Evolutionary conservation across 2,797 vertebrate species (phyloP).

Genomic region (Parauchenoglanis ngamensis): DNA sequence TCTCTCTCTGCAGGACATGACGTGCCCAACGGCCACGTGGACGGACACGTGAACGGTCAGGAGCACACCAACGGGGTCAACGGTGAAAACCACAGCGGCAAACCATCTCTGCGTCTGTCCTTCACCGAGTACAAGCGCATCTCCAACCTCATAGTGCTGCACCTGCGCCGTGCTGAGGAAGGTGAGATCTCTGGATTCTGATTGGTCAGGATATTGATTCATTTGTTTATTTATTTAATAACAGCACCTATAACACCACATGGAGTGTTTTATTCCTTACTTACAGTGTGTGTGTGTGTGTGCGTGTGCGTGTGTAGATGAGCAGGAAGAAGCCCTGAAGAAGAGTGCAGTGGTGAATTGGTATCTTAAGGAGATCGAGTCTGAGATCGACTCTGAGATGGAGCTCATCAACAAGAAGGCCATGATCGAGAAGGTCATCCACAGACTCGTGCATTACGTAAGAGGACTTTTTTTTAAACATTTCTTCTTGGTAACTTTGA

Average conservation of each 20-base stretch:
- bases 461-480: constrained; percentile 48
- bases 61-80: constrained; percentile 68
- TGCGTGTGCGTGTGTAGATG: constrained; percentile 71
- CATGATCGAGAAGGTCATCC: constrained; percentile 95
- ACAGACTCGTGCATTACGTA: constrained; percentile 94
- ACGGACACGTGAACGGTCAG: constrained; percentile 70
- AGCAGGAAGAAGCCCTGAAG: constrained; percentile 88
- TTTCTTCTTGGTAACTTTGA: not conserved
- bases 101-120: constrained; percentile 84
- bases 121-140: constrained; percentile 91
- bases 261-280: not conserved
- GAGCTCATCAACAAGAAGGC: constrained; percentile 92
- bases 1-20: constrained; percentile 72
- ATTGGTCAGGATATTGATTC: not conserved
- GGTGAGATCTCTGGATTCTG: constrained; percentile 68
- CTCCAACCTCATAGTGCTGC: constrained; percentile 93
- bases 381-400: constrained; percentile 96
- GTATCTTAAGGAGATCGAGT: constrained; percentile 98
- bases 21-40: constrained; percentile 73
- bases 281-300: not conserved
- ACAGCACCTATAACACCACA: not conserved
- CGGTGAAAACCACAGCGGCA: constrained; percentile 69
- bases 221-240: not conserved
- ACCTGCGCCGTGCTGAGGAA: constrained; percentile 89
- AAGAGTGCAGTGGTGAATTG: constrained; percentile 93